Evolutionary conservation across 2,113 vertebrate genomes (phyloP).

Genomic region (pig (Sus scrofa)): DNA sequence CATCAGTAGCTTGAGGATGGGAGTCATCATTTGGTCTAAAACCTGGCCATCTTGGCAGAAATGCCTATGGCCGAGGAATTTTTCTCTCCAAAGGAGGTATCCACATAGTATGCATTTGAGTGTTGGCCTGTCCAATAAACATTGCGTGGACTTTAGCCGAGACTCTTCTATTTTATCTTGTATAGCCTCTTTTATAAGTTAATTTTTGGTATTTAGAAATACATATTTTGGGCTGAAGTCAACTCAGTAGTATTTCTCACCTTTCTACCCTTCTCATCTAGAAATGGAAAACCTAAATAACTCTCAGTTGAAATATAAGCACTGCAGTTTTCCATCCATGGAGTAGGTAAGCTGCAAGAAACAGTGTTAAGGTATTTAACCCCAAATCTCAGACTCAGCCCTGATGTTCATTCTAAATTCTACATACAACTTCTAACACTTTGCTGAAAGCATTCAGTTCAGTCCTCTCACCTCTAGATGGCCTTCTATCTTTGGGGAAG

Average conservation of each 20-base stretch:
- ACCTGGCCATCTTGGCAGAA: not conserved
- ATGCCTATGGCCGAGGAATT: not conserved
- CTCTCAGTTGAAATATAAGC: not conserved
- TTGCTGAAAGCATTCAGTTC: not conserved
- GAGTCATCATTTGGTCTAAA: not conserved
- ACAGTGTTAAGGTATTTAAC: not conserved
- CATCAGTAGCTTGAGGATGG: not conserved
- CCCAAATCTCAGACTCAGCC: not conserved
- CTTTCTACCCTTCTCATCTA: not conserved
- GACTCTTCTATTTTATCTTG: not conserved
- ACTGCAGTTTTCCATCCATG: not conserved
- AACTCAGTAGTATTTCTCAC: not conserved
- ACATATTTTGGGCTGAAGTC: not conserved
- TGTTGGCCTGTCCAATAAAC: not conserved
- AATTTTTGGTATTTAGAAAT: conserved; percentile 4
- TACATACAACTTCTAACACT: not conserved
- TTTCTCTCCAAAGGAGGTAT: not conserved
- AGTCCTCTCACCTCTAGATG: not conserved
- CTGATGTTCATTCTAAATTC: not conserved
- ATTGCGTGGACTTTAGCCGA: not conserved
- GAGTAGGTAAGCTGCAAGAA: not conserved
- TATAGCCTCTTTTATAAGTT: not conserved
- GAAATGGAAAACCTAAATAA: not conserved
- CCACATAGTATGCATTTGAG: not conserved
- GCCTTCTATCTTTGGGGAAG: not conserved